Evolutionary conservation across 2,113 vertebrate species (phyloP), one percentile per base, ranked within the genome.

Genomic region (Bujurquina vittata): DNA sequence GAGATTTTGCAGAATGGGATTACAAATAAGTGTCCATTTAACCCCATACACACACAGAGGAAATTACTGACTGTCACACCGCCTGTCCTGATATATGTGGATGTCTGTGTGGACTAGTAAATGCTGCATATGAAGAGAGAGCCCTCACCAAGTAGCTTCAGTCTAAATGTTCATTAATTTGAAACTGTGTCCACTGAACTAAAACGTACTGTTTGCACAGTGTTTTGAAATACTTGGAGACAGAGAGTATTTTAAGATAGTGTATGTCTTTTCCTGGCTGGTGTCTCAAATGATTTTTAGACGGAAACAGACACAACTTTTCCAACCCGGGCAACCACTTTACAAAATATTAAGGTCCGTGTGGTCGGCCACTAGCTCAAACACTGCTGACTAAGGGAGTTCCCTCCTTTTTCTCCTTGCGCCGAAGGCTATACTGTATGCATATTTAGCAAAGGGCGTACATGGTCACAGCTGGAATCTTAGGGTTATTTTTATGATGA

Each of bases 301-400:
- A 72, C 46, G 54, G 67, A 54, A 72, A 18, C 46, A 52, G 2
- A 33, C 18, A 4, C 52, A 72, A 72, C 23, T 6, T 77, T 59
- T 72, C 69, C 73, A 81, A 37, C 77, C 79, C 55, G 10, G 26
- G 59, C 52, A 37, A 75, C 81, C 33, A 81, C 14, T 57, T 75
- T 84, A 86, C 84, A 73, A 54, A 80, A 18, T 18, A 58, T 90
- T 20, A 87, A 79, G 58, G 61, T 84, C 80, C 7, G n/a, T 87
- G 88, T 83, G 92, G 92, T 87, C 10, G 15, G 79, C 79, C 49
- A 43, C 60, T 14, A 60, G 46, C 65, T 89, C 72, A 80, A 35
- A 75, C 77, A 40, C 56, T 89, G 87, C 86, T 88, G 89, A 91
- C 88, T 80, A 56, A 90, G 81, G 83, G 55, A 87, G 60, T 78